Evolutionary conservation across 2,113 vertebrate species (phyloP).

Genomic region (Nothocercus julius): DNA sequence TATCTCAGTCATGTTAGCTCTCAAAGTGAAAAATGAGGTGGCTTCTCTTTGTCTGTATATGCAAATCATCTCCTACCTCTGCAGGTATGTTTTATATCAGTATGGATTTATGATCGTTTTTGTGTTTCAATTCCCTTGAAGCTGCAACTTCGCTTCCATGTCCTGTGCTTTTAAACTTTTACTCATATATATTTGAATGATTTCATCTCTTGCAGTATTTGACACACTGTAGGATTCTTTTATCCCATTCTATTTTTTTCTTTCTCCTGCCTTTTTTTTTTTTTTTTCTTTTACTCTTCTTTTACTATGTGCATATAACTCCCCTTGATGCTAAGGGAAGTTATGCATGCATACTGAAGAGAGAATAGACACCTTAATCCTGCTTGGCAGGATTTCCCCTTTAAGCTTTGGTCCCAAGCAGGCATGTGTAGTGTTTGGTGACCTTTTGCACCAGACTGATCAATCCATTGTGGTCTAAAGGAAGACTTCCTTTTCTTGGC

Average conservation of each 20-base stretch:
- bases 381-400: slow-evolving; percentile 38
- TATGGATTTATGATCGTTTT: fast-evolving
- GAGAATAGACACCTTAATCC: slow-evolving; percentile 47
- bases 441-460: slow-evolving; percentile 62
- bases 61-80: not conserved
- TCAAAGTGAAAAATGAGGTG: not conserved
- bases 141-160: not conserved
- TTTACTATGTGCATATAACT: slow-evolving; percentile 17
- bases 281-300: not conserved
- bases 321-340: slow-evolving; percentile 2
- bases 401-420: slow-evolving; percentile 33
- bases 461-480: slow-evolving; percentile 51
- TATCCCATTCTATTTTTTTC: not conserved
- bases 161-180: not conserved
- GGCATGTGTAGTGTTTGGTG: slow-evolving; percentile 50
- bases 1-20: not conserved
- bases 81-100: not conserved
- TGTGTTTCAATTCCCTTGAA: not conserved
- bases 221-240: slow-evolving; percentile 15
- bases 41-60: not conserved
- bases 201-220: not conserved
- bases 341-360: not conserved
- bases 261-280: too few species aligned
- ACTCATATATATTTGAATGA: not conserved
- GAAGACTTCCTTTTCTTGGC: slow-evolving; percentile 66